Percentiles rank a stretch among this genome's conserved stretches.
Evolutionary conservation across 2,888 invertebrate species (phyloP).

Genomic region (Mesopsocus fuscifrons): DNA sequence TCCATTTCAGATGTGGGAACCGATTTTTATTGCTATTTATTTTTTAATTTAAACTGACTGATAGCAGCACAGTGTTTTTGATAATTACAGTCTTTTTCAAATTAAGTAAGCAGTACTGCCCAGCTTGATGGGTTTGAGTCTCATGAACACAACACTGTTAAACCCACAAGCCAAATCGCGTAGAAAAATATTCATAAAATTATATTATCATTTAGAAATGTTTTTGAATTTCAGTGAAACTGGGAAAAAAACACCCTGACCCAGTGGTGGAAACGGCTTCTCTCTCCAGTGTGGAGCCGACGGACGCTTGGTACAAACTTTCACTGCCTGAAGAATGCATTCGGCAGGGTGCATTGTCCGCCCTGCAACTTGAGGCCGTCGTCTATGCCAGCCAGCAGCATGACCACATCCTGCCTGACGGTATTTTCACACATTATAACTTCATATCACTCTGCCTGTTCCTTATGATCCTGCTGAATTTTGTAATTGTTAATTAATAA

Average conservation of each 20-base stretch:
- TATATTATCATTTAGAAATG: no score
- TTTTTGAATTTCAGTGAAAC: slow-evolving; percentile 54
- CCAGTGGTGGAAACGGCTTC: slow-evolving; percentile 98
- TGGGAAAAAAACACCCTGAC: slow-evolving; percentile 94
- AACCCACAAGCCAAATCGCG: no score
- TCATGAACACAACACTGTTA: no score
- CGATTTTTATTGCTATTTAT: slow-evolving; percentile 1
- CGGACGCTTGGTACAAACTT: slow-evolving; percentile 74
- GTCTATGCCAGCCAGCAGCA: slow-evolving; percentile 96
- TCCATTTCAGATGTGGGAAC: slow-evolving; percentile 2
- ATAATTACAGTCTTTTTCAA: no score
- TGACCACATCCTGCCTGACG: slow-evolving; percentile 72
- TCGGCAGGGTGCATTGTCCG: slow-evolving; percentile 72
- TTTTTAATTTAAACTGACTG: background rate
- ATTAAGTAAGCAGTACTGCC: no score
- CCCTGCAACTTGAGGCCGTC: slow-evolving; percentile 91
- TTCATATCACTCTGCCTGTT: no score
- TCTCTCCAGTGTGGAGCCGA: slow-evolving; percentile 85
- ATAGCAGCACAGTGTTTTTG: no score
- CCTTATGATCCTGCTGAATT: no score
- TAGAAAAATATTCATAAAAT: no score
- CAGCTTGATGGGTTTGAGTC: no score
- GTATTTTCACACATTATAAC: slow-evolving; percentile 28
- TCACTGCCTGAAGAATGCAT: slow-evolving; percentile 72
- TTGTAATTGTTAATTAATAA: no score